Evolutionary conservation across 2,888 invertebrate species (phyloP).

Genomic region (Apantesis nais): DNA sequence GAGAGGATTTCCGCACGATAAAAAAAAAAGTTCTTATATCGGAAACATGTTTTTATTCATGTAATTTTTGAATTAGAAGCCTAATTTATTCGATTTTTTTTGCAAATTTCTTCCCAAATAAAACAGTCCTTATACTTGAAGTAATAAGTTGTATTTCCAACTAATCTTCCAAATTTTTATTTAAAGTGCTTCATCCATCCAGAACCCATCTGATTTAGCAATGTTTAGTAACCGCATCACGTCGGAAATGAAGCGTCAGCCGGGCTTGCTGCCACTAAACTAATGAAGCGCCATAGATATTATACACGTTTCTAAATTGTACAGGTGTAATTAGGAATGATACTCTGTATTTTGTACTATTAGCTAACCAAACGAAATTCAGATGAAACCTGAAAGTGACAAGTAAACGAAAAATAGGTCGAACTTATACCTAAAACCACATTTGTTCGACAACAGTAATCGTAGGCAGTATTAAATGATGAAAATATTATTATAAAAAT

Average conservation of each 20-base stretch:
- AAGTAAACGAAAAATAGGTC: background rate
- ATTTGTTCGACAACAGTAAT: background rate
- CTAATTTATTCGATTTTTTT: too few relatives aligned
- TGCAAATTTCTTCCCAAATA: background rate
- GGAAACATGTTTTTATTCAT: background rate
- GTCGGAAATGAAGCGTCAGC: slow-evolving; percentile 25
- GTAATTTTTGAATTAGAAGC: background rate
- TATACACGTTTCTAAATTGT: slow-evolving; percentile 1
- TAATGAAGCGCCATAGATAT: slow-evolving; percentile 24
- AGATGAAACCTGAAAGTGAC: background rate
- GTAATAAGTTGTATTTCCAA: slow-evolving; percentile 6
- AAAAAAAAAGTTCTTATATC: too few relatives aligned
- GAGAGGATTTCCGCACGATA: too few relatives aligned
- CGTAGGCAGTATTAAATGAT: too few relatives aligned
- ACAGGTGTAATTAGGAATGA: background rate
- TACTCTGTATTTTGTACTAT: background rate
- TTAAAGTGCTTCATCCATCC: slow-evolving; percentile 14
- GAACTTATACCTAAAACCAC: background rate
- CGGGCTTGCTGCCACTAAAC: slow-evolving; percentile 18
- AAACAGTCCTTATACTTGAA: background rate
- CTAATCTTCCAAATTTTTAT: slow-evolving; percentile 14
- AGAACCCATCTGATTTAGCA: slow-evolving; percentile 17
- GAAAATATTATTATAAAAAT: too few relatives aligned
- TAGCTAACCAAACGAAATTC: background rate
- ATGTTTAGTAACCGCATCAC: slow-evolving; percentile 20